Percentiles rank a stretch among this genome's conserved stretches.
These are phyloP conservation scores for Solenopsis invicta DNA, from an alignment of 1,140 invertebrate genomes.

Conservation along the genomic window DNA sequence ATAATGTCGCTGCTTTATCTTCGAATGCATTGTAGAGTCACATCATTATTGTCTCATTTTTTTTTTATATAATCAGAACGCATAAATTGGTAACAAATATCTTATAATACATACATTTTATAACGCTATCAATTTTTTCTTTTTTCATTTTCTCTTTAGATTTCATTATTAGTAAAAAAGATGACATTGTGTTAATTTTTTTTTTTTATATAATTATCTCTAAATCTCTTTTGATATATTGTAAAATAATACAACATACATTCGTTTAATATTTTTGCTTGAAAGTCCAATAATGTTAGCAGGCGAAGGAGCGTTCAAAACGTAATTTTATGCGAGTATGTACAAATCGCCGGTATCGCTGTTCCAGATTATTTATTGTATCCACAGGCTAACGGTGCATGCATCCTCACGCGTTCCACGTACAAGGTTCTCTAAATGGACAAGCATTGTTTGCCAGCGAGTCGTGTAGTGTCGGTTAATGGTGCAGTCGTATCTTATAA, in stretches of 20 bases:
- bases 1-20: conserved; percentile 42
- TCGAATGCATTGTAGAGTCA: not conserved
- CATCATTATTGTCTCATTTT: not conserved
- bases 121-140: too few species aligned
- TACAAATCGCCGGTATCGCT: conserved; percentile 72
- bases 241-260: not conserved
- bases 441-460: conserved; percentile 72
- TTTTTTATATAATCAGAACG: not conserved
- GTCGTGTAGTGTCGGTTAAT: conserved; percentile 43
- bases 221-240: not conserved
- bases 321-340: conserved; percentile 50
- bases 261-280: not conserved
- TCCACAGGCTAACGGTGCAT: conserved; percentile 74
- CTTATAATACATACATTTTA: too few species aligned
- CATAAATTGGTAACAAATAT: not conserved
- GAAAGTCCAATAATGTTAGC: not conserved
- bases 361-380: conserved; percentile 76
- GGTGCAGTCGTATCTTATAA: conserved; percentile 13
- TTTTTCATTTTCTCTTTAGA: not conserved
- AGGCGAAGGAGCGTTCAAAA: conserved; percentile 25
- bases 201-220: too few species aligned
- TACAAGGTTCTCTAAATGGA: conserved; percentile 62
- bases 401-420: conserved; percentile 62
- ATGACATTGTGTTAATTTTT: not conserved
- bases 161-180: not conserved